These are phyloP conservation scores for Scaptomyza polygonia DNA, from an alignment of 2,888 invertebrate genomes.

Conservation along the genomic window DNA sequence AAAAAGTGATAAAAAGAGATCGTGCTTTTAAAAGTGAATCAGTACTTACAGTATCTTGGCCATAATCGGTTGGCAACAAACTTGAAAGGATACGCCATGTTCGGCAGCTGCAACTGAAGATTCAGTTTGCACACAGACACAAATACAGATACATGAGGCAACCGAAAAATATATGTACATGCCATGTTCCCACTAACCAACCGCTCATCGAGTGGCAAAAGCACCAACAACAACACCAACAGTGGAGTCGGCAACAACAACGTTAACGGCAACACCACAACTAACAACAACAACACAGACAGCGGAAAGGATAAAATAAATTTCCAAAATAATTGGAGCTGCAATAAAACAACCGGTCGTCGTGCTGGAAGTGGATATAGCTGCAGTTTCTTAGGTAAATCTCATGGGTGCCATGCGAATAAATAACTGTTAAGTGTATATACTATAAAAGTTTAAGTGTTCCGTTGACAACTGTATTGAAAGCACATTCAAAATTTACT, in stretches of 20 bases:
- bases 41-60: slow-evolving; percentile 24
- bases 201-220: slow-evolving; percentile 75
- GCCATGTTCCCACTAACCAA: slow-evolving; percentile 77
- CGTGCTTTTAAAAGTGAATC: slow-evolving; percentile 12
- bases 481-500: background rate
- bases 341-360: slow-evolving; percentile 83
- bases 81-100: slow-evolving; percentile 62
- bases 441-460: background rate
- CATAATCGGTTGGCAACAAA: slow-evolving; percentile 41
- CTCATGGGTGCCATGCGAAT: slow-evolving; percentile 32
- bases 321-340: slow-evolving; percentile 84
- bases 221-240: slow-evolving; percentile 55
- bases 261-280: slow-evolving; percentile 25
- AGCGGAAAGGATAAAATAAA: slow-evolving; percentile 81
- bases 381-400: slow-evolving; percentile 84
- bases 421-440: slow-evolving; percentile 32
- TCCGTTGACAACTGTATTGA: slow-evolving; percentile 4
- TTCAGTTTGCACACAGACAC: slow-evolving; percentile 32
- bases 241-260: slow-evolving; percentile 23
- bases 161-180: slow-evolving; percentile 61
- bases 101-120: slow-evolving; percentile 58
- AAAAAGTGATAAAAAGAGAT: slow-evolving; percentile 1
- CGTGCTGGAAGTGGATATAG: slow-evolving; percentile 84
- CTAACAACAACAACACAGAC: slow-evolving; percentile 25
- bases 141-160: slow-evolving; percentile 57